Base-by-base conservation (phyloP, 2,888 invertebrate genomes). In the Erebia aethiops region DNA sequence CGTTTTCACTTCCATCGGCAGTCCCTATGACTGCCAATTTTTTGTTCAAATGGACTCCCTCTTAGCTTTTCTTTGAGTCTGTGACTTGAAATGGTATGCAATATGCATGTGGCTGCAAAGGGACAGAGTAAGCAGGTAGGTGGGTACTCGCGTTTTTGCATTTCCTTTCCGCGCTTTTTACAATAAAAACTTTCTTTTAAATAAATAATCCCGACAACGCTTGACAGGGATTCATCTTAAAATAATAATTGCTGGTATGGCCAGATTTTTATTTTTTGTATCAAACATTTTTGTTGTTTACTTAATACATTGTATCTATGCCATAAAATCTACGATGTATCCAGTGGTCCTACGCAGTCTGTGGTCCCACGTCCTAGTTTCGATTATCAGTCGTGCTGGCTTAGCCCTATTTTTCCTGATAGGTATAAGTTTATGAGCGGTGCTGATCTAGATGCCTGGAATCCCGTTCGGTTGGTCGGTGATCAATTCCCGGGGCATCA, bases 141-240 rank as follows among this genome's bases (percentile, higher is more conserved):
- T 85, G 35, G 74, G 70, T 74, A 87, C 86, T 78, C 81, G 81
- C 81, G 90, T 93, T 92, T 93, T 93, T 93, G 92, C 92, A 93
- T 93, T 93, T 93, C 93, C 92, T 93, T 87, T 89, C 90, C 90
- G 79, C 77, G 81, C 89, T 93, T 93, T 93, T 93, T 93, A 90
- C 85, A 89, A 89, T 92, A 92, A 92, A 91, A 92, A 93, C 93
- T 93, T 93, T 92, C 93, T 93, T 92, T 90, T 91, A 92, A 92
- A 92, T 92, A 92, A 92, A 93, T 92, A 92, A 91, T 90, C 90
- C 90, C 85, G 87, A 89, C 90, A 84, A 84, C 80, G 87, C 82
- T 86, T 92, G 92, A 92, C 92, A 89, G 83, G 89, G 90, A 89
- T 91, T 89, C 89, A 87, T 86, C 84, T 86, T 87, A 90, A 90